Evolutionary conservation across 2,113 vertebrate genomes (phyloP).

Genomic region (Gallinago jamesoni): DNA sequence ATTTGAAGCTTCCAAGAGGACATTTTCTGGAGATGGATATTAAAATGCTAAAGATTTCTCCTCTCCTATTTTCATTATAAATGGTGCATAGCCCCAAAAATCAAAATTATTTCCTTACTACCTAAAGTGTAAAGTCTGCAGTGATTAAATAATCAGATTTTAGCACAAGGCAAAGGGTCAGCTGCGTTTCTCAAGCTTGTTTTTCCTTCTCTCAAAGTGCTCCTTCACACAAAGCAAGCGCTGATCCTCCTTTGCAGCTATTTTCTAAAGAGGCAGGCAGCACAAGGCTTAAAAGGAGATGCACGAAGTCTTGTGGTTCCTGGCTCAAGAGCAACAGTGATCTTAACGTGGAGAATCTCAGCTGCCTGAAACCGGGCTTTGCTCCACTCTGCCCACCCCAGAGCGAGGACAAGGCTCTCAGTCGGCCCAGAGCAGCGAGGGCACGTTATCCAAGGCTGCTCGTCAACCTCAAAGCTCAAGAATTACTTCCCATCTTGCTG

Average conservation of each 20-base stretch:
- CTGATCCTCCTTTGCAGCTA: neutral
- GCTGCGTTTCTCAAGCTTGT: neutral
- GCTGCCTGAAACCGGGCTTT: neutral
- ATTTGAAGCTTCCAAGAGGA: neutral
- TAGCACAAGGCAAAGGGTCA: neutral
- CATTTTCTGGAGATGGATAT: neutral
- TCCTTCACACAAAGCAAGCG: neutral
- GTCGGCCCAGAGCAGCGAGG: neutral
- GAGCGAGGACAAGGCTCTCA: neutral
- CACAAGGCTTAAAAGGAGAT: neutral
- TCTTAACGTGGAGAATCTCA: neutral
- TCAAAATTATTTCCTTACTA: neutral
- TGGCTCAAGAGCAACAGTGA: neutral
- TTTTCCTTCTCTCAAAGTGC: neutral
- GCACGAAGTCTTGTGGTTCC: neutral
- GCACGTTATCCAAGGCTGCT: neutral
- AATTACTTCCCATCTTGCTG: neutral
- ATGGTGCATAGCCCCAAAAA: neutral
- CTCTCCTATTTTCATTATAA: neutral
- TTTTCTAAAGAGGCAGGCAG: neutral
- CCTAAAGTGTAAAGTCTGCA: neutral
- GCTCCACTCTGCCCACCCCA: neutral
- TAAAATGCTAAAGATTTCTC: neutral
- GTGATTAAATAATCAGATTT: neutral
- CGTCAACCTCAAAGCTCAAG: neutral